phyloP scores from a whole-genome alignment of 1,140 invertebrate genomes.

The Drosophila repletoides region DNA sequence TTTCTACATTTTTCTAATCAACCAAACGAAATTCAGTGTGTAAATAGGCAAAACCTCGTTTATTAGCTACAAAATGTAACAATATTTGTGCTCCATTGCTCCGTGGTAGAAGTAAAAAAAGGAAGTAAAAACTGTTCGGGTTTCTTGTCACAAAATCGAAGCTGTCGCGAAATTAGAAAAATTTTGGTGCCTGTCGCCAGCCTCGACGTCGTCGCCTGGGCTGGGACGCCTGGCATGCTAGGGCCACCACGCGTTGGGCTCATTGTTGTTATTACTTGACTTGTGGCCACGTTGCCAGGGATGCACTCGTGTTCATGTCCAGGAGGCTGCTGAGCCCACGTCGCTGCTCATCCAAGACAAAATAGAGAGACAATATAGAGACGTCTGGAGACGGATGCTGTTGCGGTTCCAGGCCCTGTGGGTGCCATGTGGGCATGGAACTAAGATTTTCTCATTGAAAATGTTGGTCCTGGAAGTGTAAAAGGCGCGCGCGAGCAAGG shows the following conservation, averaged over 20 bases:
- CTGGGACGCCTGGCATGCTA: slow-evolving; percentile 17
- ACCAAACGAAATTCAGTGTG: slow-evolving; percentile 2
- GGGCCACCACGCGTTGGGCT: not conserved
- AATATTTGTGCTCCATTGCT: slow-evolving; percentile 1
- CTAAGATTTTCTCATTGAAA: slow-evolving; percentile 47
- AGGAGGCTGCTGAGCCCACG: slow-evolving; percentile 28
- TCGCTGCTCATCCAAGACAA: not conserved
- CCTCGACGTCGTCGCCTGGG: not conserved
- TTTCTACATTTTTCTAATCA: slow-evolving; percentile 49
- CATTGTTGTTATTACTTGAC: not conserved
- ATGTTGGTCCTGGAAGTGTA: slow-evolving; percentile 40
- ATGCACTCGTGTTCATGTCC: slow-evolving; percentile 12
- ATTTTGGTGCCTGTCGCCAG: slow-evolving; percentile 18
- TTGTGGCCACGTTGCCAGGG: slow-evolving; percentile 53
- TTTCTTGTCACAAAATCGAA: slow-evolving; percentile 43
- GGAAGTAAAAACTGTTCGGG: not conserved
- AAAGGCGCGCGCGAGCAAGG: slow-evolving; percentile 52
- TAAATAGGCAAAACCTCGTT: not conserved
- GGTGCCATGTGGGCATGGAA: slow-evolving; percentile 35
- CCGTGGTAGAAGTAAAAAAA: not conserved
- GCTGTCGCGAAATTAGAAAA: slow-evolving; percentile 45
- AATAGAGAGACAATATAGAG: not conserved
- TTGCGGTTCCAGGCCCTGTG: not conserved
- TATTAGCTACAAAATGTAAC: slow-evolving; percentile 2
- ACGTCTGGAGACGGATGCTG: slow-evolving; percentile 2